Base-by-base conservation (phyloP, 2,888 invertebrate species). In the Callinectes sapidus region DNA sequence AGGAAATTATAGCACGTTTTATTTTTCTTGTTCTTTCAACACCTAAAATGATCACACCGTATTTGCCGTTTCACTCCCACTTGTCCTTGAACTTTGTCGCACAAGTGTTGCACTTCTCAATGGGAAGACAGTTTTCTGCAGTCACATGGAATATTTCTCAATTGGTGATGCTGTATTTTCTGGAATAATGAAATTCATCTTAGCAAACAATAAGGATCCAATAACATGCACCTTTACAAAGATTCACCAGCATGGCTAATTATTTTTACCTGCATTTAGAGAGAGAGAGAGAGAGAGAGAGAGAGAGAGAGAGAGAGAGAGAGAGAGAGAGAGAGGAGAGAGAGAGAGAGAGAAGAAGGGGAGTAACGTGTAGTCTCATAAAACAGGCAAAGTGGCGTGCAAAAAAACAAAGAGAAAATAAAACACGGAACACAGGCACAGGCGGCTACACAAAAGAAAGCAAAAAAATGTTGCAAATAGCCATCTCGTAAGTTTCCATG, bases 271-370 rank as follows among this genome's bases (percentile, higher is more conserved):
- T 61, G 61, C 23, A 61, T 61, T 18, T 61, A 61, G 61, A 16
- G 18, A 61, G n/a, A 71, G n/a, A 28, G n/a, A 71, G n/a, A 71
- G n/a, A 71, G 71, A 77, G 71, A 77, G 71, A 77, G 71, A 77
- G 71, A 77, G 71, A 77, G 71, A 77, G 71, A 77, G 71, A 77
- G 71, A 77, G 71, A 71, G 71, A 71, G 71, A 71, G 71, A 71
- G 71, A n/a, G n/a, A n/a, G n/a, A n/a, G n/a, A n/a, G n/a, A n/a
- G n/a, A n/a, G n/a, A 28, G n/a, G 71, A 71, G 71, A 71, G 71
- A 71, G 71, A 71, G 71, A 71, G 71, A 71, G 71, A 71, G 28
- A 23, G 71, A 28, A 71, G 71, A 77, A 77, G 28, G n/a, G 28
- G n/a, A 77, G 71, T 28, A n/a, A 28, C 28, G 71, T 77, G 28